Conservation (phyloP, 2,113 vertebrate species). For the Conger conger region DNA sequence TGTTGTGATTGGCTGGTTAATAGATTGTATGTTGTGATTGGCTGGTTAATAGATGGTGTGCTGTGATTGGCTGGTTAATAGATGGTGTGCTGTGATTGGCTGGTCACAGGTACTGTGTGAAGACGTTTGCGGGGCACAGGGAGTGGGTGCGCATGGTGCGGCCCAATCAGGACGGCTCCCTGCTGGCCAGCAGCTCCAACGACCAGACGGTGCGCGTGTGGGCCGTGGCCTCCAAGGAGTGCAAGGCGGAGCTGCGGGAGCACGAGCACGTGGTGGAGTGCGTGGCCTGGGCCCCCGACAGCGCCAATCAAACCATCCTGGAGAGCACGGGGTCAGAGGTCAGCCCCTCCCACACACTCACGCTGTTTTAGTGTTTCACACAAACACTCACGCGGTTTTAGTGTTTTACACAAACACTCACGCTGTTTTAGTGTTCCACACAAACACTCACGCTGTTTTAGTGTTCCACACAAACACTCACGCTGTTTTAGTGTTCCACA, state of each 20-base stretch:
- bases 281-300: slow-evolving; percentile 98
- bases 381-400: not conserved
- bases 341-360: slow-evolving; percentile 27
- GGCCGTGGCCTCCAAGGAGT: slow-evolving; percentile 98
- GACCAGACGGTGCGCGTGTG: slow-evolving; percentile 98
- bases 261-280: slow-evolving; percentile 99
- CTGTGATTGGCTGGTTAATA: too few species aligned
- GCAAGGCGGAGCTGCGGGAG: slow-evolving; percentile 97
- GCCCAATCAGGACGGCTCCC: slow-evolving; percentile 98
- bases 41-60: too few species aligned
- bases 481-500: too few species aligned
- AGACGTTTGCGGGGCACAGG: slow-evolving; percentile 98
- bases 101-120: slow-evolving; percentile 88
- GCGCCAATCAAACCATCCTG: slow-evolving; percentile 87
- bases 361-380: too few species aligned
- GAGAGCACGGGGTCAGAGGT: slow-evolving; percentile 98
- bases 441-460: too few species aligned
- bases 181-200: slow-evolving; percentile 97
- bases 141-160: slow-evolving; percentile 99
- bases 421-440: too few species aligned
- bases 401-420: too few species aligned
- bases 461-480: too few species aligned
- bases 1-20: too few species aligned
- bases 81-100: too few species aligned
- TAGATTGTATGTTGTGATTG: too few species aligned